Percentiles rank a stretch among this genome's conserved stretches.
Evolutionary conservation across 2,888 invertebrate genomes (phyloP).

Genomic region (Apodemia hepburni): DNA sequence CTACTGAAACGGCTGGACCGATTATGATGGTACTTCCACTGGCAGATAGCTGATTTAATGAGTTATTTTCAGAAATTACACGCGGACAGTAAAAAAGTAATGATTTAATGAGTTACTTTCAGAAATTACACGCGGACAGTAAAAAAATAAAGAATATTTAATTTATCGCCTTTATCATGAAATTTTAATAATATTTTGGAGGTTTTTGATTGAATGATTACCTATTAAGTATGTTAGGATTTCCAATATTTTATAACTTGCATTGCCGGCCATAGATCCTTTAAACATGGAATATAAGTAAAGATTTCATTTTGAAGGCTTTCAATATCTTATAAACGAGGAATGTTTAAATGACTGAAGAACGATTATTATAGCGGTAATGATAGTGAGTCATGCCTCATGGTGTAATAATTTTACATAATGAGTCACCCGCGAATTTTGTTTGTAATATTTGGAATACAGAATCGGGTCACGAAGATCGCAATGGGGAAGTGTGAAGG

Average conservation of each 20-base stretch:
- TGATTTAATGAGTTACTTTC: no score
- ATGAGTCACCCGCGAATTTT: conserved; percentile 22
- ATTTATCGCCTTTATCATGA: not conserved
- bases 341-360: conserved; percentile 3
- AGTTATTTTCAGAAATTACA: no score
- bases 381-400: conserved; percentile 1
- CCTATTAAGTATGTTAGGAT: not conserved
- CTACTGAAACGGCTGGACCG: no score
- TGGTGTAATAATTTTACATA: not conserved
- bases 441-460: conserved; percentile 36
- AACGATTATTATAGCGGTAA: conserved; percentile 1
- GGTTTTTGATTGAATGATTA: not conserved
- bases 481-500: conserved; percentile 49
- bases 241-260: no score
- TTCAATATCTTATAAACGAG: not conserved
- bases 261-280: no score
- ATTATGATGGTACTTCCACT: no score
- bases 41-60: no score
- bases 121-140: no score
- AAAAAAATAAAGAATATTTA: not conserved
- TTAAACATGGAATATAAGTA: no score
- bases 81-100: not conserved
- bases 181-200: not conserved
- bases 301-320: no score
- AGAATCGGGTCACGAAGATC: conserved; percentile 66